Evolutionary conservation across 2,888 invertebrate species (phyloP), one percentile per base, ranked within the genome.

Genomic region (Acronicta leporina): DNA sequence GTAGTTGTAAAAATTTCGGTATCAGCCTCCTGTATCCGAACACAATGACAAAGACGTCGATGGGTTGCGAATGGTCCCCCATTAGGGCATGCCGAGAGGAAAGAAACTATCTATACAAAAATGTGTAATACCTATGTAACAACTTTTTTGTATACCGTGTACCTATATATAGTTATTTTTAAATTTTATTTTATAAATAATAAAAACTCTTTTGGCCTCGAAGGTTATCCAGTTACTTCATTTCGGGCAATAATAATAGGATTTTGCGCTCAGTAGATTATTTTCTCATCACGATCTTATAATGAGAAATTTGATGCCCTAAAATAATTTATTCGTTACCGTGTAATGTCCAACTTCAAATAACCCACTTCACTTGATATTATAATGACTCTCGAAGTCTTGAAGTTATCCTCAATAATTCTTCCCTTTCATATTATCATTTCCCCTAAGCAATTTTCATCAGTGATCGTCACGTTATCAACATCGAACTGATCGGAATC

Each of bases 401-500:
- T 33, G 33, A 33, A 64, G 68, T 73, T 77, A 79, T 75, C 80
- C 72, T 71, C 70, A 76, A 80, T 79, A 83, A 78, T 79, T 81
- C 72, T 66, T 64, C 51, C 59, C 60, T 70, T 81, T 82, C 84
- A 81, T 73, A 66, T 73, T 71, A 77, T 79, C 74, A 74, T 55
- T 72, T 64, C 67, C 77, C 75, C 72, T 81, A 74, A 61, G 71
- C 61, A 70, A 73, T 74, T 79, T 80, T 74, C 63, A 62, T 67
- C 73, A 73, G 73, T 79, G 79, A 82, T 79, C 74, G 69, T 54
- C 70, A 62, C 74, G 78, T 80, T 80, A 82, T 83, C 81, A 80
- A 84, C 75, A 74, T 70, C 61, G 71, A 77, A 78, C 68, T 75
- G 75, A 80, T 82, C 77, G 75, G 77, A 84, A 84, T 82, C 86